A percentile compares a stretch with the other conserved stretches of the same genome.
phyloP scores from a whole-genome alignment of 2,113 vertebrate species.

The Puma concolor region DNA sequence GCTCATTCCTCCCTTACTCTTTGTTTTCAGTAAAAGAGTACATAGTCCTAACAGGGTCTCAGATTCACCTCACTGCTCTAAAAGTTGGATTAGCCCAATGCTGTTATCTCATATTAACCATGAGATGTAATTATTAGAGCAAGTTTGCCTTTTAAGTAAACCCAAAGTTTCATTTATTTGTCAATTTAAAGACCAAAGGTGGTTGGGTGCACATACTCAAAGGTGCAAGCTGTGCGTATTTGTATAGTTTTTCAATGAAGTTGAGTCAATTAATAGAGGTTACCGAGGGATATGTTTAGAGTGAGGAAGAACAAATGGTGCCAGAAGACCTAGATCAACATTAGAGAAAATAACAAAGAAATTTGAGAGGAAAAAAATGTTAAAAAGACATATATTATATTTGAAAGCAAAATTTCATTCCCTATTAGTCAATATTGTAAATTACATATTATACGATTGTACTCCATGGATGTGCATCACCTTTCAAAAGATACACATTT shows the following conservation, averaged over 20 bases:
- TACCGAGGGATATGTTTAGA: not conserved
- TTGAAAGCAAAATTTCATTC: not conserved
- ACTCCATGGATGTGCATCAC: not conserved
- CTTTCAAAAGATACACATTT: not conserved
- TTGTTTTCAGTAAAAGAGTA: not conserved
- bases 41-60: not conserved
- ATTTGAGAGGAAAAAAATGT: not conserved
- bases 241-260: not conserved
- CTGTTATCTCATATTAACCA: not conserved
- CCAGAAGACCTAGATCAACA: not conserved
- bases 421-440: not conserved
- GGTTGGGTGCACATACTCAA: not conserved
- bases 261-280: not conserved
- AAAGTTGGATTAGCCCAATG: not conserved
- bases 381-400: not conserved
- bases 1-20: accelerated
- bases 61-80: not conserved
- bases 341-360: not conserved
- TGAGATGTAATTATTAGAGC: not conserved
- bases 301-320: not conserved
- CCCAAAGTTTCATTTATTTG: not conserved
- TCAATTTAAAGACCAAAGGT: not conserved
- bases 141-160: not conserved
- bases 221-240: not conserved
- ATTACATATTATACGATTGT: not conserved